Evolutionary conservation across 2,888 invertebrate genomes (phyloP).

Genomic region (Spodoptera littoralis): DNA sequence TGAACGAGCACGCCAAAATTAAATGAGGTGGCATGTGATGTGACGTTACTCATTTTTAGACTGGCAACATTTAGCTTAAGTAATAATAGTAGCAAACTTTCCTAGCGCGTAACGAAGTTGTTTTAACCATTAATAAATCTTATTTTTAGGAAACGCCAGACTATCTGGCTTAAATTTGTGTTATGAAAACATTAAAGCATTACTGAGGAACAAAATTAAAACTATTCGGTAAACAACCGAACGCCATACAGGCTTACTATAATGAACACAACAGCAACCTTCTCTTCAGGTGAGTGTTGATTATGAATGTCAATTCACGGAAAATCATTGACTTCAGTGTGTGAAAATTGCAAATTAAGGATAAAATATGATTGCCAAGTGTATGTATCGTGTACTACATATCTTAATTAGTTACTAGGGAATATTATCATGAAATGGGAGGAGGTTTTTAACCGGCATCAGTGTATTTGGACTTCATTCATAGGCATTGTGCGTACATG

Average conservation of each 20-base stretch:
- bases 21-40: not conserved
- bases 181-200: constrained; percentile 33
- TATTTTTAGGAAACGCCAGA: constrained; percentile 19
- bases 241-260: constrained; percentile 37
- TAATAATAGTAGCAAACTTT: constrained; percentile 22
- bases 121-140: constrained; percentile 11
- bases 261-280: constrained; percentile 66
- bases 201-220: constrained; percentile 18
- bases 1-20: too few species aligned
- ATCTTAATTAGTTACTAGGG: not conserved
- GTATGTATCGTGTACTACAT: not conserved
- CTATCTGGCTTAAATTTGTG: constrained; percentile 32
- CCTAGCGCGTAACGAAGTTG: constrained; percentile 23
- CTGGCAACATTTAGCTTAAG: constrained; percentile 16
- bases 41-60: not conserved
- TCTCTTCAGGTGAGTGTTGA: constrained; percentile 56
- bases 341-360: constrained; percentile 12
- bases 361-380: constrained; percentile 7
- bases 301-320: constrained; percentile 22
- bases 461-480: constrained; percentile 31
- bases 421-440: not conserved
- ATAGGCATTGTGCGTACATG: constrained; percentile 33
- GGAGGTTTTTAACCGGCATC: constrained; percentile 4
- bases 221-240: constrained; percentile 32
- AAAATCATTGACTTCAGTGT: constrained; percentile 14